These are phyloP conservation scores for Amphiprion clarkii DNA, from an alignment of 2,797 vertebrate genomes.

Conservation along the genomic window DNA sequence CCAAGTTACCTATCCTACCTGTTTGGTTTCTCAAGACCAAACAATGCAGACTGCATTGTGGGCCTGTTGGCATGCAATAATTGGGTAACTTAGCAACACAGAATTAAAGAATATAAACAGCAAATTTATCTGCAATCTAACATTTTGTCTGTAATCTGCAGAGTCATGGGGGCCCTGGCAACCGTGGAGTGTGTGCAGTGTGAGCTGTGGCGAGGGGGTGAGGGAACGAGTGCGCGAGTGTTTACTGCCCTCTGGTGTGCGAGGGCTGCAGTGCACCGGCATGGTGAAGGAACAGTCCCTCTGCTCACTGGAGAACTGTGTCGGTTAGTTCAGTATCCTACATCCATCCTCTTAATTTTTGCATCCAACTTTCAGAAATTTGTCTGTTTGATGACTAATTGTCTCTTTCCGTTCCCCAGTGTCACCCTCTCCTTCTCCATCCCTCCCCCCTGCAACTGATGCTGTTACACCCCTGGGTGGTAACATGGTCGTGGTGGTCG, in stretches of 20 bases:
- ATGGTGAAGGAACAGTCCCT: conserved; percentile 88
- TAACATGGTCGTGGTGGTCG: conserved; percentile 92
- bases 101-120: not conserved
- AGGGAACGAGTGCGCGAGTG: conserved; percentile 92
- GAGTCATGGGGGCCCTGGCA: conserved; percentile 94
- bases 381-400: not conserved
- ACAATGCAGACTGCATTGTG: not conserved
- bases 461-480: conserved; percentile 76
- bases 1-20: no score
- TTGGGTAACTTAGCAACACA: not conserved
- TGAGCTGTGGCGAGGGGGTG: conserved; percentile 93
- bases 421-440: conserved; percentile 64
- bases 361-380: not conserved
- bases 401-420: conserved; percentile 49
- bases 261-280: conserved; percentile 86
- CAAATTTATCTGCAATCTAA: not conserved
- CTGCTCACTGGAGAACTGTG: conserved; percentile 94
- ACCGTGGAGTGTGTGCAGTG: conserved; percentile 93
- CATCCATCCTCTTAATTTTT: conserved; percentile 12
- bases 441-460: conserved; percentile 55
- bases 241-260: conserved; percentile 84
- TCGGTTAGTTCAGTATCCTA: conserved; percentile 73
- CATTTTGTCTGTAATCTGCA: conserved; percentile 60
- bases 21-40: no score
- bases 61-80: no score